These are phyloP conservation scores for Sylvietta virens DNA, from an alignment of 2,113 vertebrate genomes.

Conservation along the genomic window DNA sequence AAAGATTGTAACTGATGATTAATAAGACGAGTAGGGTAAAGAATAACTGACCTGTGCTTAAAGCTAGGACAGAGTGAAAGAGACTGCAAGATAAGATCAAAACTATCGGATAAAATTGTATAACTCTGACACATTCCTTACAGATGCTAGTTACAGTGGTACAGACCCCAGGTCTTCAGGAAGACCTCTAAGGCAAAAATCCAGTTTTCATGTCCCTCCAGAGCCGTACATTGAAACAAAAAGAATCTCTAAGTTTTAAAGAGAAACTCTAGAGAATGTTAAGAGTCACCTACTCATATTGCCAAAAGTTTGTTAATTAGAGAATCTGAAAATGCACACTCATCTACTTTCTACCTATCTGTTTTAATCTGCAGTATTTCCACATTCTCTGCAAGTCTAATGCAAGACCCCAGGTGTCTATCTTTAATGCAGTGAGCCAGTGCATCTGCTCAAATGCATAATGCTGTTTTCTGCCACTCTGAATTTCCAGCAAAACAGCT, in stretches of 20 bases:
- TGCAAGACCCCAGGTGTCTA: not conserved
- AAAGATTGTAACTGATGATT: not conserved
- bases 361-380: not conserved
- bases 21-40: not conserved
- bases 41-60: not conserved
- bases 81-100: not conserved
- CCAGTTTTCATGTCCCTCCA: not conserved
- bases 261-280: not conserved
- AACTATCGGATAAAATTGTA: not conserved
- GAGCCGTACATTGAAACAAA: not conserved
- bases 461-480: conserved; percentile 25
- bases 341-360: not conserved
- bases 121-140: not conserved
- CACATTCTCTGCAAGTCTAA: not conserved
- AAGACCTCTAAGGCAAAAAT: not conserved
- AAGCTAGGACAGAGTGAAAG: not conserved
- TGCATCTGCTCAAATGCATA: not conserved
- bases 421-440: not conserved
- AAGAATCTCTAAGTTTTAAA: not conserved
- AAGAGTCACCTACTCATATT: not conserved
- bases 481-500: not conserved
- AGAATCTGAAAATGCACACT: not conserved
- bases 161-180: not conserved
- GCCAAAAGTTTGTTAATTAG: not conserved
- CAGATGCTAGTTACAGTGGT: not conserved